Base-by-base conservation (phyloP, 2,888 invertebrate species). In the Parnassius mnemosyne region DNA sequence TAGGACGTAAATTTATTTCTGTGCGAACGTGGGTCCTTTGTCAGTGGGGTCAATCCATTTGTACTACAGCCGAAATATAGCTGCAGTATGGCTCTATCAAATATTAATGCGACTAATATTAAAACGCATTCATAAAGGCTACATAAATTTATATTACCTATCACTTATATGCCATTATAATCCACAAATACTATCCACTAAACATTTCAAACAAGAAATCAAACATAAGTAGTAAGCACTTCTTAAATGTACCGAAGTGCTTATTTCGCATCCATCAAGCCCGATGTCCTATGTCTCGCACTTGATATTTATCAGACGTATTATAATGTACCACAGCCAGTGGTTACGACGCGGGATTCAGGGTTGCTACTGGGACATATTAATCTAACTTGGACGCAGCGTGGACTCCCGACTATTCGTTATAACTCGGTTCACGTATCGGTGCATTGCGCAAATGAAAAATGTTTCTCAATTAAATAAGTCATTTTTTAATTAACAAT, bases 301-400 rank as follows among this genome's bases (percentile, higher is more conserved):
- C 61, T 63, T 59, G 60, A 64, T 69, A 67, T 68, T 69, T 69
- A 66, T 68, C 64, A 66, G 52, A 46, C 54, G 53, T 58, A 65
- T 69, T 68, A 69, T 68, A 67, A 66, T 63, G 67, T 68, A 69
- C 60, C 65, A 64, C 63, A 68, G 59, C 65, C 68, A 65, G 67
- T 68, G 68, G 70, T 69, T 70, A 70, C 70, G 46, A 56, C 46
- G 57, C 65, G 62, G 66, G 67, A 61, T 54, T 47, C 56, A 49
- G 60, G 60, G 53, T 57, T 59, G 63, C 63, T 53, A 66, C 57
- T 64, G 65, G 58, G 67, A 70, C 65, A 64, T 69, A 69, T 71
- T 71, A 71, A 71, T 70, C 68, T 64, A 64, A 64, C 53, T 56
- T 16, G 41, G 46, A 44, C 53, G 12, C 42, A 42, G 50, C 34